Base-by-base conservation (phyloP, 2,113 vertebrate species). In the Electrona antarctica region DNA sequence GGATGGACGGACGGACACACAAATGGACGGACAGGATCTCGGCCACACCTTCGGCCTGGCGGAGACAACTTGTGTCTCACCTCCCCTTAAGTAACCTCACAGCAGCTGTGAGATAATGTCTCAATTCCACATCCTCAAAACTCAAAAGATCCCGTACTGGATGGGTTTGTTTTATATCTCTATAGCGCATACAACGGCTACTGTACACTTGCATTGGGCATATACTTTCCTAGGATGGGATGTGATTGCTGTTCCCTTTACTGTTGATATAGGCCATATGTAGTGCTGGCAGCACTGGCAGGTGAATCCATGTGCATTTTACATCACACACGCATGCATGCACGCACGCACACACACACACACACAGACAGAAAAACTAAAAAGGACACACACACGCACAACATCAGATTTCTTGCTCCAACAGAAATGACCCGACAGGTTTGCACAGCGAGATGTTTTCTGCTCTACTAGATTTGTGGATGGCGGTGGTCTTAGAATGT, bases 391-490 rank as follows among this genome's bases (percentile, higher is more conserved):
- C 73, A 80, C 76, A 84, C 54, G 80, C 14, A 72, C 21, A 80
- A 62, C 77, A 67, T 77, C 59, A 73, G 71, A 69, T 65, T 71
- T 80, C 80, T 80, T 75, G 80, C 78, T 81, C 65, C 66, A 86
- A 82, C 86, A 82, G 81, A 90, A 90, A 88, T 85, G 80, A 89
- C 80, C 85, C 33, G 84, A 88, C 90, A 90, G 90, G 76, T 89
- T 91, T 70, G 78, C 90, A 50, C 85, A 88, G 88, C 85, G 57
- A 88, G 89, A 84, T 73, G 77, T 80, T 90, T 90, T 88, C 84
- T 88, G 91, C 91, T 90, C 84, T 73, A 60, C 74, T 90, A 76
- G 84, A 76, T 85, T 87, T 86, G 71, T 74, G 85, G 85, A 21
- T 2, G 21, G 81, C 60, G 85, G 69, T 67, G 74, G 77, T 52